Percentiles rank a stretch among this genome's conserved stretches.
phyloP scores from a whole-genome alignment of 2,113 vertebrate genomes.

The Opisthocomus hoazin region DNA sequence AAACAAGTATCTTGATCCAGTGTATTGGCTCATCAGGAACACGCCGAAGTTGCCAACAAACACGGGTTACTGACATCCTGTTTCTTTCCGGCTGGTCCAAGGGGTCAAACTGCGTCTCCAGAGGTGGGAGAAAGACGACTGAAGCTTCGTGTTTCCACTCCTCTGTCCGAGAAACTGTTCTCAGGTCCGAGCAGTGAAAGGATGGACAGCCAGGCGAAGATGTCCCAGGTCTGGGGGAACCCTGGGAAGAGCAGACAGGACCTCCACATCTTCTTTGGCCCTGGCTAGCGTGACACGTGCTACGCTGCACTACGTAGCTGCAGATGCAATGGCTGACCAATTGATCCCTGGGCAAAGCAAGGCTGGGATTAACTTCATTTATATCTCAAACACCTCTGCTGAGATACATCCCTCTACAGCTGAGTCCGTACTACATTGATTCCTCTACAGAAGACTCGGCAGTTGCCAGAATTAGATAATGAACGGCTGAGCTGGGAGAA shows the following conservation, averaged over 20 bases:
- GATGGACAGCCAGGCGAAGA: background rate
- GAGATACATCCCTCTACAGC: background rate
- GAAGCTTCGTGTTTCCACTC: background rate
- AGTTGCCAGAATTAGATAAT: background rate
- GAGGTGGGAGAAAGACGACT: background rate
- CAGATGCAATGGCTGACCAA: background rate
- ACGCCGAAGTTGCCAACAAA: background rate
- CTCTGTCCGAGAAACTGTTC: background rate
- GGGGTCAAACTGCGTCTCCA: background rate
- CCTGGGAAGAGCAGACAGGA: background rate
- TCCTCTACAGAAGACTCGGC: background rate
- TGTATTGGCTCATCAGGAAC: background rate
- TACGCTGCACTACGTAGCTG: fast-evolving
- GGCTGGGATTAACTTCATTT: background rate
- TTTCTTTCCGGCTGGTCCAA: background rate
- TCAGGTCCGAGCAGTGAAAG: background rate
- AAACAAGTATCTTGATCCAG: background rate
- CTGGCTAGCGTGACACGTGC: background rate
- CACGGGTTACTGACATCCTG: background rate
- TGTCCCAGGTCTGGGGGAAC: background rate
- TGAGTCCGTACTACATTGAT: background rate
- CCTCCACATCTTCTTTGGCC: background rate
- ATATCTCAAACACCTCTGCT: background rate
- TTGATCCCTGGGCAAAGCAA: background rate
- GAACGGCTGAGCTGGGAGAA: background rate